Base-by-base conservation (phyloP, 2,113 vertebrate genomes). In the Sialia sialis region DNA sequence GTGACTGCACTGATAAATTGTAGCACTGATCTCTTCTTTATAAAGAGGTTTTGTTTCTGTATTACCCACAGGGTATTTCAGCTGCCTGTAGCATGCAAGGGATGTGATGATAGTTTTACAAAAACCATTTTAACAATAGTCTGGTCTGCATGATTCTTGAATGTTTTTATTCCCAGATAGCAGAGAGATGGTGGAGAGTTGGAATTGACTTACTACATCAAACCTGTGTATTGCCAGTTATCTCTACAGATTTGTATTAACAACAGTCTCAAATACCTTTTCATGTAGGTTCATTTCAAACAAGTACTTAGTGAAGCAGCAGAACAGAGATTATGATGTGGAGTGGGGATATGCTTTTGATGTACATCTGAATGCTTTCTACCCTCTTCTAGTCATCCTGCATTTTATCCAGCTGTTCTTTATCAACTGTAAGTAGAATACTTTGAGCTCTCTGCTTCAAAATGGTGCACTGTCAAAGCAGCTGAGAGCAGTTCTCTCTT, bases 281-380 rank as follows among this genome's bases (percentile, higher is more conserved):
- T 60, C 55, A 16, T 69, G 16, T 93, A 99, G 99, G 99, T 96
- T 99, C 77, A 93, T 99, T 94, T 98, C 98, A 52, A 99, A 99
- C 96, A 99, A 98, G 89, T 99, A 99, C 84, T 97, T 99, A 59
- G 97, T 99, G 87, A 99, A 99, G 70, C 98, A 98, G 25, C 98
- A 98, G 77, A 98, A 97, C 95, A 98, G 98, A 94, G 98, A 99
- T 85, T 98, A 98, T 14, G 99, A 99, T 7, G 99, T 99, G 86
- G 99, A 99, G 95, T 99, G 99, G 99, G 99, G 99, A 43, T 99
- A 99, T 16, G 98, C 99, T 6, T 99, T 99, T 27, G 99, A 99
- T 8, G 99, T 99, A 54, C 99, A 99, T 78, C 98, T 99, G 73
- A 99, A 99, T 13, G 99, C 99, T 10, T 99, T 99, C 96, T 99